Percentiles rank a stretch among this genome's conserved stretches.
phyloP scores from a whole-genome alignment of 2,113 vertebrate species.

The Rhizomys pruinosus region DNA sequence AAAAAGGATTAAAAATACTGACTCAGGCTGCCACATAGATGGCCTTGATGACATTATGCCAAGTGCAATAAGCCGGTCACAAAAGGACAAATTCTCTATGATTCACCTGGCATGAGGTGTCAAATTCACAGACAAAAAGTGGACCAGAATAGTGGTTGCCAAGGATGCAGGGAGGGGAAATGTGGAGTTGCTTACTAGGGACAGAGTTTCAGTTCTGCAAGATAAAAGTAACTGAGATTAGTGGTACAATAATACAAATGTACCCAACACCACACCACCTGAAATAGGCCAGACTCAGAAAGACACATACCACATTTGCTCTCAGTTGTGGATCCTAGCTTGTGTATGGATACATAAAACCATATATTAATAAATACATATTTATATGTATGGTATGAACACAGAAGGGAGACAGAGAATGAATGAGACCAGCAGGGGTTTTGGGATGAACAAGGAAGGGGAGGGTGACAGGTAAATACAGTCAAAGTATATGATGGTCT shows the following conservation, averaged over 20 bases:
- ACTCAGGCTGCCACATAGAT: neutral
- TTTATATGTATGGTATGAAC: too few relatives aligned
- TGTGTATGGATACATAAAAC: too few relatives aligned
- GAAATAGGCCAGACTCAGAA: neutral
- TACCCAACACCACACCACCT: too few relatives aligned
- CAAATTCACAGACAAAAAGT: neutral
- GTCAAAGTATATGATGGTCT: neutral
- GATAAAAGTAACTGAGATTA: neutral
- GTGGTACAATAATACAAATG: neutral
- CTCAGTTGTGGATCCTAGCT: neutral
- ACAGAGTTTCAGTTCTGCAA: neutral
- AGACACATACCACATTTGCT: too few relatives aligned
- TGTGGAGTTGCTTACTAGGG: neutral
- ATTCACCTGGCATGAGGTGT: neutral
- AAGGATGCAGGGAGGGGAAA: neutral
- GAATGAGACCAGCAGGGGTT: too few relatives aligned
- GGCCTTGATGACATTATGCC: too few relatives aligned
- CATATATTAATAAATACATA: too few relatives aligned
- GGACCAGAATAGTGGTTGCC: too few relatives aligned
- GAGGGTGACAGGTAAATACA: neutral
- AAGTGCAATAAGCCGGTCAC: neutral
- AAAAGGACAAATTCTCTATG: neutral
- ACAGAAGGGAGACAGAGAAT: too few relatives aligned
- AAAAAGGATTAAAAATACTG: neutral
- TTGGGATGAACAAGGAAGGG: neutral